Percentiles rank a stretch among this genome's conserved stretches.
Conservation (phyloP, 2,888 invertebrate genomes). For the Drosophila colorata region DNA sequence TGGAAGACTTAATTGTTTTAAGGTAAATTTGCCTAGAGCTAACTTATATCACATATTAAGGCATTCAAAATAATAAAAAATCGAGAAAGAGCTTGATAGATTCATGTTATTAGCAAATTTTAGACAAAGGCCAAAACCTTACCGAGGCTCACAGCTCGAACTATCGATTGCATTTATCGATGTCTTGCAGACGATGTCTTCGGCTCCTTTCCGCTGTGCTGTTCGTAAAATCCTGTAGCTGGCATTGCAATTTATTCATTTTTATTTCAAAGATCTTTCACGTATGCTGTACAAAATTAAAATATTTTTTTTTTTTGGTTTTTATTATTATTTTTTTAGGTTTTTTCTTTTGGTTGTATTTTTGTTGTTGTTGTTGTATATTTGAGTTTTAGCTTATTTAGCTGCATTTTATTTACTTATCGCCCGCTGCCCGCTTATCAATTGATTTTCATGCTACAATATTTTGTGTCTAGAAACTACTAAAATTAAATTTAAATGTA, state of each 20-base stretch:
- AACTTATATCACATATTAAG: no score
- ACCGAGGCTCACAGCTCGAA: not conserved
- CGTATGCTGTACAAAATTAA: constrained; percentile 62
- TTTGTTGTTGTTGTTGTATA: constrained; percentile 38
- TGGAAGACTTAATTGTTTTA: no score
- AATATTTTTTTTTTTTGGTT: constrained; percentile 31
- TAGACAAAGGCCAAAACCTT: no score
- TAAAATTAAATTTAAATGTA: constrained; percentile 81
- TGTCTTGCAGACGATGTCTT: not conserved
- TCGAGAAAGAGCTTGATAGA: no score
- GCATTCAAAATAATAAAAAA: no score
- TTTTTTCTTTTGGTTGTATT: constrained; percentile 7
- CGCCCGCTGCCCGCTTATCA: constrained; percentile 66
- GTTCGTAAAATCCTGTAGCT: constrained; percentile 19
- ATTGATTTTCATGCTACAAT: constrained; percentile 80
- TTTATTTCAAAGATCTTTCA: constrained; percentile 59
- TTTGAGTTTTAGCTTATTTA: constrained; percentile 70
- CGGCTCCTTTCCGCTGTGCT: not conserved
- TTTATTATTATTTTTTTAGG: constrained; percentile 22
- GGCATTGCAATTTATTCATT: constrained; percentile 38
- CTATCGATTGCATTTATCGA: constrained; percentile 6
- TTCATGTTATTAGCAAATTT: no score
- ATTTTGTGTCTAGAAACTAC: constrained; percentile 80
- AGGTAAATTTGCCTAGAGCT: no score
- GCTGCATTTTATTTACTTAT: constrained; percentile 75